These are phyloP conservation scores for Pseudochaenichthys georgianus DNA, from an alignment of 2,797 vertebrate species.

Conservation along the genomic window DNA sequence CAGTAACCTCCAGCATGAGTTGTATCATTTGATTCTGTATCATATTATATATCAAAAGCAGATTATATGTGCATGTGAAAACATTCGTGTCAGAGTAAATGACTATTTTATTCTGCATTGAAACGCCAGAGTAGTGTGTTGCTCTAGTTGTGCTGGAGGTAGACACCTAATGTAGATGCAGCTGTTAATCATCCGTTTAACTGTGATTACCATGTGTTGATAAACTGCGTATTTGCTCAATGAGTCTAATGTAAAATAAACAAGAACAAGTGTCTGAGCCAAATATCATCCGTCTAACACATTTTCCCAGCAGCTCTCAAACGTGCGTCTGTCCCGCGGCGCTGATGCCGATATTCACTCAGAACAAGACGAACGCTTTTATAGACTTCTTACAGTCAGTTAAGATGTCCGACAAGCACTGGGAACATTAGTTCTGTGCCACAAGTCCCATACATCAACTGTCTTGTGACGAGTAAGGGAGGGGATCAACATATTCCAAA, in stretches of 20 bases:
- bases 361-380: conserved; percentile 63
- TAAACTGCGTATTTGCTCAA: conserved; percentile 23
- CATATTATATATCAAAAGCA: conserved; percentile 59
- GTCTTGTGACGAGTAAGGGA: conserved; percentile 77
- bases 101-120: conserved; percentile 41
- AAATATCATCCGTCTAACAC: conserved; percentile 41
- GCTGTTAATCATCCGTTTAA: conserved; percentile 24
- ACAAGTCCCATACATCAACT: conserved; percentile 83
- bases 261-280: conserved; percentile 35
- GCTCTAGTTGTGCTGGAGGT: background rate
- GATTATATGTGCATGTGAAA: conserved; percentile 63
- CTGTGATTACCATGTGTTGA: conserved; percentile 20
- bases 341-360: conserved; percentile 64
- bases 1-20: too few species aligned
- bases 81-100: conserved; percentile 61
- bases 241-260: conserved; percentile 39
- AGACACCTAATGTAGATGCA: background rate
- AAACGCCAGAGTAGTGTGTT: conserved; percentile 30
- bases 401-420: conserved; percentile 85
- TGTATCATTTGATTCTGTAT: background rate
- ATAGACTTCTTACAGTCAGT: conserved; percentile 78
- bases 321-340: conserved; percentile 39
- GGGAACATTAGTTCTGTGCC: conserved; percentile 82
- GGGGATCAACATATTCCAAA: conserved; percentile 84
- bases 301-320: conserved; percentile 52